Percentiles rank a stretch among this genome's conserved stretches.
Conservation (phyloP, 1,140 invertebrate genomes). For the Ceratitis capitata region DNA sequence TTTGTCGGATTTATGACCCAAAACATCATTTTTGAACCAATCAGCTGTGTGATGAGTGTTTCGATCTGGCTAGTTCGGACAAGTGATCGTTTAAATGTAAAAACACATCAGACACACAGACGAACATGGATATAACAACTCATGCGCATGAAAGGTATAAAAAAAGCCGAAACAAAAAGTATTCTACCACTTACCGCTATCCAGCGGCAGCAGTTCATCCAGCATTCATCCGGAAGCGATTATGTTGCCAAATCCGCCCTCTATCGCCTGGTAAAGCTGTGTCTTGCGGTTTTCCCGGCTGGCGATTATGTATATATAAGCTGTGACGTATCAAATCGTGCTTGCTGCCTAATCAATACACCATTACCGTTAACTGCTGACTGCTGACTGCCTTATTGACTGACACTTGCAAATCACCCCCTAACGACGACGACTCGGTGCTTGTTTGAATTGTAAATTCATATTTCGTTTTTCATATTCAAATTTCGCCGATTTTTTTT, state of each 20-base stretch:
- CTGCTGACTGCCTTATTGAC: conserved; percentile 3
- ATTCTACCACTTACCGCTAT: neutral
- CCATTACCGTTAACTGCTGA: too few relatives aligned
- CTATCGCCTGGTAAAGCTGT: neutral
- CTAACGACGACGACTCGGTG: neutral
- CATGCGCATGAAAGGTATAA: too few relatives aligned
- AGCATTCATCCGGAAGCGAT: conserved; percentile 29
- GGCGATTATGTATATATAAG: neutral
- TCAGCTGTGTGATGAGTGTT: too few relatives aligned
- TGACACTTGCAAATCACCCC: neutral
- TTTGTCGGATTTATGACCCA: too few relatives aligned
- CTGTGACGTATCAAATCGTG: conserved; percentile 29
- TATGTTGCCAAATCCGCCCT: conserved; percentile 17
- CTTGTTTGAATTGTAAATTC: conserved; percentile 62
- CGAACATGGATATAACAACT: too few relatives aligned
- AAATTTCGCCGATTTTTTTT: too few relatives aligned
- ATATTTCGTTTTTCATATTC: conserved; percentile 48
- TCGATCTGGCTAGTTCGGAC: too few relatives aligned
- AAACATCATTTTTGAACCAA: too few relatives aligned
- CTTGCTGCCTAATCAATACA: conserved; percentile 29
- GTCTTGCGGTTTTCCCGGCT: neutral
- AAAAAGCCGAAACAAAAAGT: neutral
- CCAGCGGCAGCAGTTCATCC: neutral
- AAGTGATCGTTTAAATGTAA: too few relatives aligned
- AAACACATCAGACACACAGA: too few relatives aligned